phyloP scores from a whole-genome alignment of 2,113 vertebrate species.

The Azemiops feae region DNA sequence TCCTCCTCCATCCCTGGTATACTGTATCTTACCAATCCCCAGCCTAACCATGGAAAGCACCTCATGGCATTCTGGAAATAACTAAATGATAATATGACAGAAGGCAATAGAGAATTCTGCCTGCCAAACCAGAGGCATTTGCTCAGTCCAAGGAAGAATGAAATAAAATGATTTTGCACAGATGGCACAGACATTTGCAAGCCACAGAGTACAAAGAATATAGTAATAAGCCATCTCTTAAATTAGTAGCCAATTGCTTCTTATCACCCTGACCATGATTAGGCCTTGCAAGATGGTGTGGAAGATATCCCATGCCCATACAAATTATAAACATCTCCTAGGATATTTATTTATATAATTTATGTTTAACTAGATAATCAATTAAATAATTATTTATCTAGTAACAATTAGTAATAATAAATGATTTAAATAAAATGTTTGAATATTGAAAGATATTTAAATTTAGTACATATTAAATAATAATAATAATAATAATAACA shows the following conservation, averaged over 20 bases:
- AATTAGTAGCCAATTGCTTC: background rate
- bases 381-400: background rate
- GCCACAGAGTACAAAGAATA: background rate
- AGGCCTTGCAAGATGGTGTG: background rate
- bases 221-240: background rate
- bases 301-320: background rate
- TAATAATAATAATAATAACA: too few species aligned
- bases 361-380: background rate
- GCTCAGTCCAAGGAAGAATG: background rate
- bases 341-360: background rate
- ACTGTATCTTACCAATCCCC: background rate
- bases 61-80: background rate
- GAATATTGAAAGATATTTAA: too few species aligned
- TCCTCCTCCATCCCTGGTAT: background rate
- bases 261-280: background rate
- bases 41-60: background rate
- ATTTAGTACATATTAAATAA: too few species aligned
- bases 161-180: background rate
- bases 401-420: background rate
- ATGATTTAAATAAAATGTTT: too few species aligned
- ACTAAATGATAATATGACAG: background rate
- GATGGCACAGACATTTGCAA: background rate
- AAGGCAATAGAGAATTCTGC: background rate
- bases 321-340: background rate
- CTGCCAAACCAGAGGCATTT: background rate